Evolutionary conservation across 1,140 invertebrate species (phyloP).

Genomic region (Oncopodura yosiiana): DNA sequence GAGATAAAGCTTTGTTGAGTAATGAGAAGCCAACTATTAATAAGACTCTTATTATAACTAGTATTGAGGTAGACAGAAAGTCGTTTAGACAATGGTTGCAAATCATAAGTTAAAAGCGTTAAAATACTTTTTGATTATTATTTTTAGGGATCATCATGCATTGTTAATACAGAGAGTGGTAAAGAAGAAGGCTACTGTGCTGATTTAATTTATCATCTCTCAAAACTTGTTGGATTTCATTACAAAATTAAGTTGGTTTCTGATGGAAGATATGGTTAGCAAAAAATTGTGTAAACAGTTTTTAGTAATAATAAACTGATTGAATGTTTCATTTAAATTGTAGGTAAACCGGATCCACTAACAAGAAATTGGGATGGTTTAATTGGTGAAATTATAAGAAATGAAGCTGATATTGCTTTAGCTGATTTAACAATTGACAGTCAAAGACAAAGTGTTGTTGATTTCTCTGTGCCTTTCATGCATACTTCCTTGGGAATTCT

Average conservation of each 20-base stretch:
- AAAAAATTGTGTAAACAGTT: too few species aligned
- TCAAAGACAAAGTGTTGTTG: constrained; percentile 26
- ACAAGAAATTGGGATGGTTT: constrained; percentile 33
- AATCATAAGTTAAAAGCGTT: not conserved
- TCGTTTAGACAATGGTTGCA: not conserved
- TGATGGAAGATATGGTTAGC: constrained; percentile 31
- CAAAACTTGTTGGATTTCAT: constrained; percentile 27
- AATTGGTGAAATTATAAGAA: constrained; percentile 31
- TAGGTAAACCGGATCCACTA: constrained; percentile 22
- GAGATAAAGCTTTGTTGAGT: constrained; percentile 18
- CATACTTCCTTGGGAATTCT: constrained; percentile 33
- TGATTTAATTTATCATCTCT: constrained; percentile 26
- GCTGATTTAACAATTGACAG: constrained; percentile 33
- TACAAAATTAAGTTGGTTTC: constrained; percentile 29
- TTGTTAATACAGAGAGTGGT: constrained; percentile 8
- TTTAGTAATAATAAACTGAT: too few species aligned
- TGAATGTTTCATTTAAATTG: too few species aligned
- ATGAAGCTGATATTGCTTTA: constrained; percentile 33
- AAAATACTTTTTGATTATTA: not conserved
- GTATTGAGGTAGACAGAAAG: constrained; percentile 11
- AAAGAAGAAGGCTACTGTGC: constrained; percentile 32
- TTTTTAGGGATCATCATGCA: constrained; percentile 10
- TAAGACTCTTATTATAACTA: constrained; percentile 33
- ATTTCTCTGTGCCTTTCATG: constrained; percentile 31
- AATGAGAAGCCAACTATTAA: constrained; percentile 32